Percentiles rank a stretch among this genome's conserved stretches.
phyloP scores from a whole-genome alignment of 2,888 invertebrate species.

The Perdita meconis region DNA sequence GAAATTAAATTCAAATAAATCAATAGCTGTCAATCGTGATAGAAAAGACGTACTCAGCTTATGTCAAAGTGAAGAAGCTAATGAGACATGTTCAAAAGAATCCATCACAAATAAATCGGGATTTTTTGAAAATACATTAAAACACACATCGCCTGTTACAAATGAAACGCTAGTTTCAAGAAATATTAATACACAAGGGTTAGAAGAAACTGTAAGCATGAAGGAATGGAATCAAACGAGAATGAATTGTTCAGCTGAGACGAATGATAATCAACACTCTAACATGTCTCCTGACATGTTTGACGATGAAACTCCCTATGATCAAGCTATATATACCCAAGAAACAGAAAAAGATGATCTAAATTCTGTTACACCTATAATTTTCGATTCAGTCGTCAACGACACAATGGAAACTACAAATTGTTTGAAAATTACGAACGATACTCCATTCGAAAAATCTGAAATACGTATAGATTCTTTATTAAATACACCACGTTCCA shows the following conservation, averaged over 20 bases:
- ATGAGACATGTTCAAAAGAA: background rate
- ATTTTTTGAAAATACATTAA: background rate
- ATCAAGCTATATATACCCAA: background rate
- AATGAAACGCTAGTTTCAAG: background rate
- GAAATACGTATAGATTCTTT: slow-evolving; percentile 10
- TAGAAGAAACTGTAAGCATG: background rate
- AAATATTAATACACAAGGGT: background rate
- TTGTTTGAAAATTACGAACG: background rate
- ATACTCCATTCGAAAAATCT: background rate
- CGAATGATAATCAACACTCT: slow-evolving; percentile 2
- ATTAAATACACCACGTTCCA: slow-evolving; percentile 39
- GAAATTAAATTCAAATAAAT: background rate
- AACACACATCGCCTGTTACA: background rate
- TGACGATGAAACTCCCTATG: slow-evolving; percentile 52
- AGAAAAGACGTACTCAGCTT: background rate
- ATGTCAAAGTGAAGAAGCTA: slow-evolving; percentile 8
- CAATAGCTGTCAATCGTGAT: background rate
- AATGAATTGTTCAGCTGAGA: slow-evolving; percentile 7
- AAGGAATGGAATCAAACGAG: slow-evolving; percentile 9
- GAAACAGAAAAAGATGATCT: slow-evolving; percentile 1
- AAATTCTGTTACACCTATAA: background rate
- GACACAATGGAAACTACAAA: background rate
- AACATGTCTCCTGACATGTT: slow-evolving; percentile 74
- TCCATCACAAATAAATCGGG: background rate
- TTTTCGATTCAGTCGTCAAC: slow-evolving; percentile 22